Conservation (phyloP, 2,888 invertebrate genomes). For the Epinotia nisella region DNA sequence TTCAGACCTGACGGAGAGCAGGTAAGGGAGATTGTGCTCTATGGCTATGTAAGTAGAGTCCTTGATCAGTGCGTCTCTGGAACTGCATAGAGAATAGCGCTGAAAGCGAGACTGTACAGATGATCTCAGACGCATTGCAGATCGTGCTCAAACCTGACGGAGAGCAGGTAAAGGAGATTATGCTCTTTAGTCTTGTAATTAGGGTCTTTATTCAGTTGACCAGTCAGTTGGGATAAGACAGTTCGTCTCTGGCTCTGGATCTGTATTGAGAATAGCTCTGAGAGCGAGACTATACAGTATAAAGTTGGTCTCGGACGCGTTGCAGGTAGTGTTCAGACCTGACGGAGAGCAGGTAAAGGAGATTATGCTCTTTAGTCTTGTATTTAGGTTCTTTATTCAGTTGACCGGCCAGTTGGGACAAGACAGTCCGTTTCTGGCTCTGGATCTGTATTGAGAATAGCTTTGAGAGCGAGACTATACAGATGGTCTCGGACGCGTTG, state of each 20-base stretch:
- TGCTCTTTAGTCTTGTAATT: not conserved
- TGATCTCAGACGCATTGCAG: conserved; percentile 92
- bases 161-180: conserved; percentile 85
- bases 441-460: conserved; percentile 87
- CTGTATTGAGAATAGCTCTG: conserved; percentile 82
- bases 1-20: conserved; percentile 96
- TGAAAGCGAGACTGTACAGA: conserved; percentile 91
- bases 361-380: not conserved
- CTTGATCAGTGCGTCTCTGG: conserved; percentile 90
- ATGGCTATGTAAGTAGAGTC: not conserved
- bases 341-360: conserved; percentile 91
- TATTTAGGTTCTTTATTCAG: not conserved
- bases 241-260: conserved; percentile 97
- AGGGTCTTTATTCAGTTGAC: not conserved
- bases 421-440: conserved; percentile 90
- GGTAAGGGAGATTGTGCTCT: conserved; percentile 61
- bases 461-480: conserved; percentile 92
- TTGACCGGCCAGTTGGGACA: conserved; percentile 94
- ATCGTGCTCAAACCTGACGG: conserved; percentile 96
- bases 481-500: conserved; percentile 91
- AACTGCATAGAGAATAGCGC: conserved; percentile 85
- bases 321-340: conserved; percentile 94
- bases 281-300: conserved; percentile 90
- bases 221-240: conserved; percentile 97
- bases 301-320: conserved; percentile 90